Evolutionary conservation across 2,888 invertebrate species (phyloP).

Genomic region (Ethmia dodecea): DNA sequence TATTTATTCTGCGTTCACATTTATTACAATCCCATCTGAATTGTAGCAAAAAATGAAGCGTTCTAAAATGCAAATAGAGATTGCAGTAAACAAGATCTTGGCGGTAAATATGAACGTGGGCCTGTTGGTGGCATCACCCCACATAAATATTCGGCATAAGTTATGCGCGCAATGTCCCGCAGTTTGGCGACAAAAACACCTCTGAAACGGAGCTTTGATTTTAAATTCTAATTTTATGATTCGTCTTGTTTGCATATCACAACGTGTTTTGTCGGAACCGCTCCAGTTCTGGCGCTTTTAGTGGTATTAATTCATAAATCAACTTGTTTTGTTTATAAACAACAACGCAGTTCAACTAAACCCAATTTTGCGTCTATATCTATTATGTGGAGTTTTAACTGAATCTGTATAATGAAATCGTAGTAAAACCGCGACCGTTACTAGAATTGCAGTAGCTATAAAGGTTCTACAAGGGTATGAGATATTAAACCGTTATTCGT

Average conservation of each 20-base stretch:
- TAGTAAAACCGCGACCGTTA: no score
- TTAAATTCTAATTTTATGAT: slow-evolving; percentile 73
- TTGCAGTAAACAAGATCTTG: slow-evolving; percentile 38
- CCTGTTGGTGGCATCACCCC: slow-evolving; percentile 52
- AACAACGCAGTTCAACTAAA: no score
- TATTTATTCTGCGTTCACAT: no score
- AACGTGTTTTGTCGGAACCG: slow-evolving; percentile 41
- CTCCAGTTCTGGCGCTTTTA: slow-evolving; percentile 1
- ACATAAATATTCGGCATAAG: slow-evolving; percentile 63
- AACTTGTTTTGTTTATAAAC: slow-evolving; percentile 10
- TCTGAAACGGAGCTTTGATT: slow-evolving; percentile 63
- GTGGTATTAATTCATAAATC: slow-evolving; percentile 9
- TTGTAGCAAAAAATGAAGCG: slow-evolving; percentile 4
- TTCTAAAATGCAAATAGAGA: slow-evolving; percentile 25
- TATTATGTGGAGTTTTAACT: no score
- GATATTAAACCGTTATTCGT: no score
- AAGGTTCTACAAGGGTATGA: no score
- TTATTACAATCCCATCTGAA: not conserved
- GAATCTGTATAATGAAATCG: no score
- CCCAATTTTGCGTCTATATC: no score
- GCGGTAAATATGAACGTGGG: slow-evolving; percentile 51
- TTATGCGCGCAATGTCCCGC: slow-evolving; percentile 52
- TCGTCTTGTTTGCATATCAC: slow-evolving; percentile 62
- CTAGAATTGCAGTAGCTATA: no score
- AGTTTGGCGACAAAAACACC: slow-evolving; percentile 58